A percentile compares a stretch with the other conserved stretches of the same genome.
Conservation (phyloP, 2,888 invertebrate species). For the Hydropsyche betteni region DNA sequence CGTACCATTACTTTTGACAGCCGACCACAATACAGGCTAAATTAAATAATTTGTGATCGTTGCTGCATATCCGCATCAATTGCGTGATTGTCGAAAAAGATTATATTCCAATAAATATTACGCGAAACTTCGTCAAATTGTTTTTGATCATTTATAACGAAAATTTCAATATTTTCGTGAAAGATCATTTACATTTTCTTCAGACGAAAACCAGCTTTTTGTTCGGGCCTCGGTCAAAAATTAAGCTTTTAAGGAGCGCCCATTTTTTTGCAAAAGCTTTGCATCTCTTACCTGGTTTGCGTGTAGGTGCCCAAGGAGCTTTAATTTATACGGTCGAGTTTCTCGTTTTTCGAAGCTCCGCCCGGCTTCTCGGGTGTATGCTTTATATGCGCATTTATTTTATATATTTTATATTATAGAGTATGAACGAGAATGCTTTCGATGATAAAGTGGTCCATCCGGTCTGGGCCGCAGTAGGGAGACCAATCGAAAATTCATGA, state of each 20-base stretch:
- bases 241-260: constrained; percentile 40
- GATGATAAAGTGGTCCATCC: constrained; percentile 65
- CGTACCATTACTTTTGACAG: constrained; percentile 21
- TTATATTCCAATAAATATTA: too few relatives aligned
- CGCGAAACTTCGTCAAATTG: too few relatives aligned
- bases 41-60: constrained; percentile 17
- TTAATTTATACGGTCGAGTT: constrained; percentile 41
- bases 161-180: too few relatives aligned
- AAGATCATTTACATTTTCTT: too few relatives aligned
- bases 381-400: constrained; percentile 39
- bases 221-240: constrained; percentile 21
- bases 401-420: too few relatives aligned
- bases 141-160: too few relatives aligned
- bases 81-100: too few relatives aligned
- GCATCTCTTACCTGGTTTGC: constrained; percentile 11
- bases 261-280: too few relatives aligned
- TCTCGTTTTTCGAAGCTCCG: constrained; percentile 33
- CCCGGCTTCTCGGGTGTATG: constrained; percentile 32
- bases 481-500: not conserved
- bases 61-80: too few relatives aligned
- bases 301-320: constrained; percentile 39
- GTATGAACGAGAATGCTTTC: constrained; percentile 47
- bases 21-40: constrained; percentile 25
- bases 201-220: too few relatives aligned
- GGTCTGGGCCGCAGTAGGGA: not conserved